Conservation (phyloP, 2,113 vertebrate species). For the Mugil cephalus region DNA sequence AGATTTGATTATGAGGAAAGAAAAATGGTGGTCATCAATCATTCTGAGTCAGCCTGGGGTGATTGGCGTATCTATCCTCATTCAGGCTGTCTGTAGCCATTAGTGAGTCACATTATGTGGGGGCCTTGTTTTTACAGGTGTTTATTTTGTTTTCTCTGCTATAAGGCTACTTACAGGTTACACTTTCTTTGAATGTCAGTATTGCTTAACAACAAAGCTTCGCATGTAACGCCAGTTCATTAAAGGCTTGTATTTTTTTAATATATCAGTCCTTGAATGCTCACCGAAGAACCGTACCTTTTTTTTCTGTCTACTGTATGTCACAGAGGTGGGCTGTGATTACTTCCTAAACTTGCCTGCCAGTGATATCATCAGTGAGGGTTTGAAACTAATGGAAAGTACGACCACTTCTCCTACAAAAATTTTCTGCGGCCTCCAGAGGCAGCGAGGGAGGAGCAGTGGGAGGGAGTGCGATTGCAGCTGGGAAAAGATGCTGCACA, state of each 20-base stretch:
- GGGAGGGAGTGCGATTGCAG: conserved; percentile 23
- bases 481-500: neutral
- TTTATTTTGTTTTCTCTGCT: conserved; percentile 51
- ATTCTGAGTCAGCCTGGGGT: conserved; percentile 54
- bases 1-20: conserved; percentile 17
- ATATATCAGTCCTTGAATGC: neutral
- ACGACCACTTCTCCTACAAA: neutral
- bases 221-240: conserved; percentile 54
- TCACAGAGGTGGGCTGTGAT: conserved; percentile 21
- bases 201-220: conserved; percentile 51
- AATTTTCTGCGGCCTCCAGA: conserved; percentile 7
- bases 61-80: conserved; percentile 81
- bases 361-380: conserved; percentile 36
- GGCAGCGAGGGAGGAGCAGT: neutral
- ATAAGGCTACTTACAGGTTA: conserved; percentile 40
- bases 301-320: neutral
- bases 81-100: conserved; percentile 77
- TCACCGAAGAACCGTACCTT: neutral
- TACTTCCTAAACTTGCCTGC: conserved; percentile 21
- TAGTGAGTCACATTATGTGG: conserved; percentile 57
- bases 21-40: conserved; percentile 79
- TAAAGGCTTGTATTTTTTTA: conserved; percentile 6
- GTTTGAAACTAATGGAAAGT: conserved; percentile 50
- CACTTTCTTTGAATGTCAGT: conserved; percentile 33
- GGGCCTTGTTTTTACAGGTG: conserved; percentile 52